Evolutionary conservation across 1,140 invertebrate species (phyloP).

Genomic region (Lutraria rhynchaena): DNA sequence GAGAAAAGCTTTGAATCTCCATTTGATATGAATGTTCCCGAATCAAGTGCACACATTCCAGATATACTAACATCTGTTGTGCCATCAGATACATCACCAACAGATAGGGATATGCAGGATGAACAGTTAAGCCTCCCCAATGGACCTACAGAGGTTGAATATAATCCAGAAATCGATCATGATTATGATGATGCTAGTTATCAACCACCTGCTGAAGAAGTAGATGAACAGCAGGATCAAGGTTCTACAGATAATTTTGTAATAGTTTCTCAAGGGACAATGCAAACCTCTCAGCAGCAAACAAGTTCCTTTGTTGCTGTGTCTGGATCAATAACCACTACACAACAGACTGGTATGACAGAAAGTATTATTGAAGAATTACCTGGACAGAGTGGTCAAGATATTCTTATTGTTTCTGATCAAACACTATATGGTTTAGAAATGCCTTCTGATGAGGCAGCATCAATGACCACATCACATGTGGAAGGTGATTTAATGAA

Average conservation of each 20-base stretch:
- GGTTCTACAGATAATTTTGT: constrained; percentile 33
- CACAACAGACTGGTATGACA: constrained; percentile 58
- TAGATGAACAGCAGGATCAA: constrained; percentile 41
- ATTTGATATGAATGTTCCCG: constrained; percentile 57
- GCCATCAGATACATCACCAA: constrained; percentile 6
- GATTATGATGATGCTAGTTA: constrained; percentile 70
- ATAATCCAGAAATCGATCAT: constrained; percentile 83
- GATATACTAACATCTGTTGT: constrained; percentile 21
- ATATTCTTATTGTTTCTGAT: constrained; percentile 72
- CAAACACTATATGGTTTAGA: constrained; percentile 79
- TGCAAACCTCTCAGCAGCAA: constrained; percentile 1
- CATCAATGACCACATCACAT: constrained; percentile 66
- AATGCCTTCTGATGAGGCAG: constrained; percentile 78
- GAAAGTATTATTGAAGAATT: constrained; percentile 72
- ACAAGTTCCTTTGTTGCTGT: constrained; percentile 15
- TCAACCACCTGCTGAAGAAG: background rate
- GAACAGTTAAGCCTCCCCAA: constrained; percentile 77
- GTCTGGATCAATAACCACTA: constrained; percentile 12
- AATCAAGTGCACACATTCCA: background rate
- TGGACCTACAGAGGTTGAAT: constrained; percentile 85
- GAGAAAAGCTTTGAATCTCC: constrained; percentile 69
- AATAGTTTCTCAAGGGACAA: constrained; percentile 20
- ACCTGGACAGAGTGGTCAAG: constrained; percentile 58
- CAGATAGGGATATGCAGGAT: constrained; percentile 8
- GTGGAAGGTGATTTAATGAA: constrained; percentile 64